Percentiles rank a stretch among this genome's conserved stretches.
Conservation (phyloP, 2,113 vertebrate species). For the Sarotherodon lohbergeri region DNA sequence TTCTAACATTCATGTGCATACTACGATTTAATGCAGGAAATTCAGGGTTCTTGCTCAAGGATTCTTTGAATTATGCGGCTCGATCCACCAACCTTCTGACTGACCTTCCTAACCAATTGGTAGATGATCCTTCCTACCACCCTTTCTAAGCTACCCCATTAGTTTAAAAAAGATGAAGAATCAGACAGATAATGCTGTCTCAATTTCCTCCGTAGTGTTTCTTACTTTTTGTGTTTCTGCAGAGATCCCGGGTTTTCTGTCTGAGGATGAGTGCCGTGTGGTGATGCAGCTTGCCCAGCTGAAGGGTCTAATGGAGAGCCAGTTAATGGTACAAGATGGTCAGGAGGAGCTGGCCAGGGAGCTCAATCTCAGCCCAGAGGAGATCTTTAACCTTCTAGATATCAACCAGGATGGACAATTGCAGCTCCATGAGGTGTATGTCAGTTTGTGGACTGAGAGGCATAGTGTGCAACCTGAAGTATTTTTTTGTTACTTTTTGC, state of each 20-base stretch:
- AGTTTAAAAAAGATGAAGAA: background rate
- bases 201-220: background rate
- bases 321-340: conserved; percentile 87
- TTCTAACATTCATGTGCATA: background rate
- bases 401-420: conserved; percentile 92
- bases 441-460: background rate
- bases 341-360: conserved; percentile 88
- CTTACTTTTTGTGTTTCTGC: conserved; percentile 10
- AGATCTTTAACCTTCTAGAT: conserved; percentile 94
- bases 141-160: background rate
- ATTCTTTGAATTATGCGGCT: background rate
- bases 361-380: conserved; percentile 87
- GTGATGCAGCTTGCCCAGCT: conserved; percentile 76
- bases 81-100: background rate
- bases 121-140: background rate
- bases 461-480: background rate
- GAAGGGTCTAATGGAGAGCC: conserved; percentile 78
- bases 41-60: background rate
- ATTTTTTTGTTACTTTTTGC: background rate
- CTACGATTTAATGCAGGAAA: background rate
- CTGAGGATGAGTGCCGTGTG: conserved; percentile 87
- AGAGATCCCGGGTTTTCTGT: conserved; percentile 93
- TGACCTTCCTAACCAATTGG: background rate
- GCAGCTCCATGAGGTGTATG: conserved; percentile 89
- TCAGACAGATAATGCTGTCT: background rate